phyloP scores from a whole-genome alignment of 2,888 invertebrate species.

The Macropis europaea region DNA sequence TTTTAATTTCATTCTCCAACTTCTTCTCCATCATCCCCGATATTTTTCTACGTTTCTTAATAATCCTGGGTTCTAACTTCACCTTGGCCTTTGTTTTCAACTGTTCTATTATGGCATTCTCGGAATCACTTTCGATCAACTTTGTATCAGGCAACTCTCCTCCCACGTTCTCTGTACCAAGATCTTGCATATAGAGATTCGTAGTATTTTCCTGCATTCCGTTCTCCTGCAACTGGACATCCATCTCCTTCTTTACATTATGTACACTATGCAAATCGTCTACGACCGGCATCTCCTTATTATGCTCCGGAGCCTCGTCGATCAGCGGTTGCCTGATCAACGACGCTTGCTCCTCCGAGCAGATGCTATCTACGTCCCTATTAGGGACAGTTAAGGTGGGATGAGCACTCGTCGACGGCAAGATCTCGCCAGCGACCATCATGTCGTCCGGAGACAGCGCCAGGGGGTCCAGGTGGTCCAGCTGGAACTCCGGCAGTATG shows the following conservation, averaged over 20 bases:
- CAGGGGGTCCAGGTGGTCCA: conserved; percentile 73
- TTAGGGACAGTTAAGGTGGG: conserved; percentile 22
- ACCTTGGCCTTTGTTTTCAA: conserved; percentile 41
- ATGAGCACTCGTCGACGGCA: conserved; percentile 68
- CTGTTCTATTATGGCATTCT: conserved; percentile 39
- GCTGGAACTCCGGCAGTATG: conserved; percentile 71
- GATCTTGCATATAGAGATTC: conserved; percentile 28
- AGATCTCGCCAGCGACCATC: conserved; percentile 73
- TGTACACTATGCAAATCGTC: conserved; percentile 34
- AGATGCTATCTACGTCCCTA: conserved; percentile 12
- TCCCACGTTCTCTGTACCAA: conserved; percentile 12
- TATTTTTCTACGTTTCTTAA: conserved; percentile 55
- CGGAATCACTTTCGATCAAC: not conserved
- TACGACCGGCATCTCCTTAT: conserved; percentile 43
- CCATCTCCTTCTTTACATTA: conserved; percentile 5
- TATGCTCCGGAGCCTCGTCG: conserved; percentile 15
- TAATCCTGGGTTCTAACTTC: conserved; percentile 57
- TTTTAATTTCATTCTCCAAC: conserved; percentile 22
- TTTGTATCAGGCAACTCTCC: conserved; percentile 4
- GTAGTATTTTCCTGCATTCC: not conserved
- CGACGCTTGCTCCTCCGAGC: conserved; percentile 1
- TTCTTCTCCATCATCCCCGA: conserved; percentile 44
- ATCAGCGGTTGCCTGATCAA: conserved; percentile 11
- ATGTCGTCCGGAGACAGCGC: conserved; percentile 71
- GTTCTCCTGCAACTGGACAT: not conserved